Percentiles rank a stretch among this genome's conserved stretches.
Evolutionary conservation across 37 sponge, comb jelly and placozoan genomes (phyloP).

Genomic region (Agelas oroides): DNA sequence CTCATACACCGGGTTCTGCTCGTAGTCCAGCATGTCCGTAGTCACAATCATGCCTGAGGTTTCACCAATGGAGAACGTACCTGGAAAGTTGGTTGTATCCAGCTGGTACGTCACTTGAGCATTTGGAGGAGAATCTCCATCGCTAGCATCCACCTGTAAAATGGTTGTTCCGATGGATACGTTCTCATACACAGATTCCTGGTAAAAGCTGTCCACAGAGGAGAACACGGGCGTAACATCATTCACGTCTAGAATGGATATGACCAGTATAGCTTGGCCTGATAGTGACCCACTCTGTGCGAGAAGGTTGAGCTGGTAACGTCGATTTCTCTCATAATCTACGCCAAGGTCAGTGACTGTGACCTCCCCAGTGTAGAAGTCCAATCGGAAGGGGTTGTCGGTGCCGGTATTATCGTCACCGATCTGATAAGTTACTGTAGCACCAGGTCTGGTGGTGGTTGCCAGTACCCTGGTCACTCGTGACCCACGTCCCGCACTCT

Average conservation of each 20-base stretch:
- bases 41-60: conserved; percentile 34
- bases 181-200: conserved; percentile 23
- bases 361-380: conserved; percentile 57
- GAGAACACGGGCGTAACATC: conserved; percentile 69
- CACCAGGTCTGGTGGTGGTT: background rate
- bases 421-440: conserved; percentile 23
- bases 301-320: conserved; percentile 37
- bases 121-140: conserved; percentile 65
- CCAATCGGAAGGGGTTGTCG: conserved; percentile 49
- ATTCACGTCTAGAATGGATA: conserved; percentile 69
- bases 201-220: conserved; percentile 6
- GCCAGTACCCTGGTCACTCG: conserved; percentile 48
- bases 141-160: conserved; percentile 54
- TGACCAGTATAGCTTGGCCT: conserved; percentile 28
- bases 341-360: conserved; percentile 58
- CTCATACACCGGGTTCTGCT: conserved; percentile 21
- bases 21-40: conserved; percentile 42
- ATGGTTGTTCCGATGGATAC: conserved; percentile 9
- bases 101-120: conserved; percentile 61
- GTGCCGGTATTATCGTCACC: background rate
- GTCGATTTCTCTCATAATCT: conserved; percentile 54
- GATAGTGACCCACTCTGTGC: conserved; percentile 37
- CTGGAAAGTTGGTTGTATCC: background rate
- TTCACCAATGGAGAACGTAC: conserved; percentile 46
- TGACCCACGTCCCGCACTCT: conserved; percentile 21